These are phyloP conservation scores for Otocyon megalotis DNA, from an alignment of 2,113 vertebrate species.

Conservation along the genomic window DNA sequence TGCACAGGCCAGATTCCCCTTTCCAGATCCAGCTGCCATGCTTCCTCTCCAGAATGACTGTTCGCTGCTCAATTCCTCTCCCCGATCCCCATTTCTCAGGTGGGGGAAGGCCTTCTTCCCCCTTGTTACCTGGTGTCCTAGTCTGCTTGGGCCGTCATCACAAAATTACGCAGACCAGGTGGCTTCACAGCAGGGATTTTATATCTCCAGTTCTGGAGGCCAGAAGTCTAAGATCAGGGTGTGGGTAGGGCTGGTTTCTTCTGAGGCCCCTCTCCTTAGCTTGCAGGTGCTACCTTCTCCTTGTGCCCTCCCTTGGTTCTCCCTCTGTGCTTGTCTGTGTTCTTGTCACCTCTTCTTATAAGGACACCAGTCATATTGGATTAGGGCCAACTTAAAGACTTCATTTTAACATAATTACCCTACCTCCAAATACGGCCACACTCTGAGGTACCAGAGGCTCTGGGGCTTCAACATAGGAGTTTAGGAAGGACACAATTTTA, in stretches of 20 bases:
- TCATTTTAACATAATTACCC: neutral
- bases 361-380: neutral
- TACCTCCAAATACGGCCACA: neutral
- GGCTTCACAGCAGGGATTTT: neutral
- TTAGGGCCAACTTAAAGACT: neutral
- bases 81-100: fast-evolving
- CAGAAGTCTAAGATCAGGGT: neutral
- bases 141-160: fast-evolving
- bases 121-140: neutral
- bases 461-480: neutral
- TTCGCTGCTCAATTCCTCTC: too few species aligned
- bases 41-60: too few species aligned
- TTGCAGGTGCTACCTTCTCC: neutral
- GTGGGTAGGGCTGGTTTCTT: neutral
- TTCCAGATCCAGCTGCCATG: neutral
- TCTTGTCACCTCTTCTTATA: neutral
- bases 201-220: neutral
- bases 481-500: neutral
- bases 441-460: neutral
- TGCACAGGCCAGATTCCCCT: neutral
- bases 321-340: neutral
- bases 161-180: neutral
- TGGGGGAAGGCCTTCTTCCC: neutral
- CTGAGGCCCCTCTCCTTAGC: neutral
- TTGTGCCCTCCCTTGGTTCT: too few species aligned